Evolutionary conservation across 2,888 invertebrate species (phyloP).

Genomic region (Podabrus alpinus): DNA sequence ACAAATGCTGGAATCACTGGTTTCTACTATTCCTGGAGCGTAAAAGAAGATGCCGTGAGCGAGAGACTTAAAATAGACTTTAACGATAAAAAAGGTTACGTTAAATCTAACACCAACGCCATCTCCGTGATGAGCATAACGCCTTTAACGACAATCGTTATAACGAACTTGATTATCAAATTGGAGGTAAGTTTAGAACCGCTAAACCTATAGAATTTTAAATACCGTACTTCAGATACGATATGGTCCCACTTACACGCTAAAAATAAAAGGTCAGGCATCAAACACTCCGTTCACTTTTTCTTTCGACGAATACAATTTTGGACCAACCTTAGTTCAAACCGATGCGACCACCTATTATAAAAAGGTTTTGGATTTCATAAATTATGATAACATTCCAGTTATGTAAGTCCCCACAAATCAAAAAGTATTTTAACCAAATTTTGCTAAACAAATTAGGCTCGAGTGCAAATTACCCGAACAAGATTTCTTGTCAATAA

Average conservation of each 20-base stretch:
- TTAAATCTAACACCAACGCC: conserved; percentile 26
- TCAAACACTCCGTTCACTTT: conserved; percentile 64
- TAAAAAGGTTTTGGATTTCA: conserved; percentile 50
- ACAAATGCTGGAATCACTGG: conserved; percentile 48
- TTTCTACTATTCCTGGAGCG: conserved; percentile 51
- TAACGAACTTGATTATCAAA: conserved; percentile 28
- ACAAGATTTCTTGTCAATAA: conserved; percentile 59
- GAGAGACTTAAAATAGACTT: conserved; percentile 34
- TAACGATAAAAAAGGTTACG: conserved; percentile 35
- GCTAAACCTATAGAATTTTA: background rate
- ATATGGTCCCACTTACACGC: conserved; percentile 67
- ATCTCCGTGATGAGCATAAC: conserved; percentile 30
- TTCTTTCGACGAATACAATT: conserved; percentile 66
- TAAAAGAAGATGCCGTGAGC: conserved; percentile 38
- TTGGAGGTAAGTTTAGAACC: conserved; percentile 18
- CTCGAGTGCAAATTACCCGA: conserved; percentile 59
- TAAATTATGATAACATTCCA: conserved; percentile 48
- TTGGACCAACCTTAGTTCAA: conserved; percentile 68
- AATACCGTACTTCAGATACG: conserved; percentile 59
- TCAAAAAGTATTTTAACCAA: background rate
- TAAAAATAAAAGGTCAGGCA: conserved; percentile 63
- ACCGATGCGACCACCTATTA: conserved; percentile 58
- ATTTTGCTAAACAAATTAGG: conserved; percentile 48
- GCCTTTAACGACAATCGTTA: conserved; percentile 26
- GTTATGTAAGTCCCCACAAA: conserved; percentile 43